Conservation (phyloP, 1,140 invertebrate species). For the Neodiprion virginianus region DNA sequence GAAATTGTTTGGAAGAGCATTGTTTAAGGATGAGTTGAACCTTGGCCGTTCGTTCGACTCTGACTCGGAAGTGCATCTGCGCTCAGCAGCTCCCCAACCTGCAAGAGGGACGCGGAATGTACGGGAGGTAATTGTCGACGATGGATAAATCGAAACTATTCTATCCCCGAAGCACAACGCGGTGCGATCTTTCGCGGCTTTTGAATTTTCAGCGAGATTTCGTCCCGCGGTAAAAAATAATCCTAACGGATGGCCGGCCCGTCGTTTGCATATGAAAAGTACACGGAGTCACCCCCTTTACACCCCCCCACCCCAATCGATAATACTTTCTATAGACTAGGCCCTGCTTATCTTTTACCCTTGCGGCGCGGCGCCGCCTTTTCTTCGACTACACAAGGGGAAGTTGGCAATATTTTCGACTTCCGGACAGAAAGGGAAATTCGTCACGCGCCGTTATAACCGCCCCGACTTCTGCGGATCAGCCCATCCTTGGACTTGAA, state of each 20-base stretch:
- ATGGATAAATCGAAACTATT: not conserved
- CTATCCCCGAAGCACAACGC: not conserved
- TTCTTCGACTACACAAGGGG: conserved; percentile 35
- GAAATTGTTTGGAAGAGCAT: not conserved
- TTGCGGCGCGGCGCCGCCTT: conserved; percentile 21
- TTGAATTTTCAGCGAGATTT: not conserved
- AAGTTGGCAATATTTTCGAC: conserved; percentile 59
- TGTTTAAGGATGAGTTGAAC: conserved; percentile 7
- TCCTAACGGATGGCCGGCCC: conserved; percentile 58
- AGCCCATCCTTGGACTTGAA: too few relatives aligned
- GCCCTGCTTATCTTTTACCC: conserved; percentile 56
- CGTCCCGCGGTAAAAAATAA: conserved; percentile 46
- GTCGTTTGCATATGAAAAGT: conserved; percentile 62
- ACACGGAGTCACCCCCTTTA: not conserved
- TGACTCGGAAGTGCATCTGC: conserved; percentile 4
- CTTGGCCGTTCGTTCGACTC: not conserved
- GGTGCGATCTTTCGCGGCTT: not conserved
- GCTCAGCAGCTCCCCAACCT: not conserved
- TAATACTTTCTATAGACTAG: conserved; percentile 59
- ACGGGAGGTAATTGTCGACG: not conserved
- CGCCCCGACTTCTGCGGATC: not conserved
- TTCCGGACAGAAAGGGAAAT: conserved; percentile 42
- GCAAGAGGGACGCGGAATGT: not conserved
- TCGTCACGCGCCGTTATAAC: not conserved
- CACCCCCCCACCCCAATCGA: conserved; percentile 49